Conservation (phyloP, 1,140 invertebrate species). For the Mamestra configurata region DNA sequence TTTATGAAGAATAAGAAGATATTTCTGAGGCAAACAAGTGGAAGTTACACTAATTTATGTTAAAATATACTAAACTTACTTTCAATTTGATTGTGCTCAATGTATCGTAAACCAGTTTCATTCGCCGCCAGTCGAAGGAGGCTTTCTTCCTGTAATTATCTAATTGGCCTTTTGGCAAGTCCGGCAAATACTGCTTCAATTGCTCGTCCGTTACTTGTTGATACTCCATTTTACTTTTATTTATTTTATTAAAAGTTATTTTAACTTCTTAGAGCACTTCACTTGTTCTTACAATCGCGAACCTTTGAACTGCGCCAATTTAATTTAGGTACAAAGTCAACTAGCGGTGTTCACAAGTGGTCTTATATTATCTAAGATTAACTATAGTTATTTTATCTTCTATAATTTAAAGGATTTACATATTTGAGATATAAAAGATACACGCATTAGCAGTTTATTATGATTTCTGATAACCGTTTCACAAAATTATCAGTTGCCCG, state of each 20-base stretch:
- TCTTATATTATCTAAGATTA: not conserved
- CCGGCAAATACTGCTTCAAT: conserved; percentile 84
- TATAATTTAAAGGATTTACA: not conserved
- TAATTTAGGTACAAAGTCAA: conserved; percentile 20
- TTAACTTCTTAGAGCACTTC: not conserved
- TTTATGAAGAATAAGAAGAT: no score
- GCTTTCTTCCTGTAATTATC: conserved; percentile 92
- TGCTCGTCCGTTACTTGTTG: conserved; percentile 66
- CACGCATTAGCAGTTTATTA: no score
- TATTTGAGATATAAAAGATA: not conserved
- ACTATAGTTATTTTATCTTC: not conserved
- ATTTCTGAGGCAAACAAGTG: no score
- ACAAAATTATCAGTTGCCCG: no score
- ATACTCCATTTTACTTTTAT: conserved; percentile 47
- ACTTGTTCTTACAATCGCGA: not conserved
- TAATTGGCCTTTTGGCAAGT: conserved; percentile 92
- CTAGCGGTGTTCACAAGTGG: not conserved
- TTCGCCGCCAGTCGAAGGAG: conserved; percentile 94
- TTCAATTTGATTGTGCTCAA: conserved; percentile 88
- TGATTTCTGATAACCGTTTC: no score
- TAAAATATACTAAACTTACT: conserved; percentile 75
- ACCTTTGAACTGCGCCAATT: conserved; percentile 13
- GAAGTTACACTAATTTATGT: no score
- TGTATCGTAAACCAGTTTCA: conserved; percentile 92
- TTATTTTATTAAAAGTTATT: not conserved